Conservation (phyloP, 2,888 invertebrate genomes). For the Sphaerophoria rueppellii region DNA sequence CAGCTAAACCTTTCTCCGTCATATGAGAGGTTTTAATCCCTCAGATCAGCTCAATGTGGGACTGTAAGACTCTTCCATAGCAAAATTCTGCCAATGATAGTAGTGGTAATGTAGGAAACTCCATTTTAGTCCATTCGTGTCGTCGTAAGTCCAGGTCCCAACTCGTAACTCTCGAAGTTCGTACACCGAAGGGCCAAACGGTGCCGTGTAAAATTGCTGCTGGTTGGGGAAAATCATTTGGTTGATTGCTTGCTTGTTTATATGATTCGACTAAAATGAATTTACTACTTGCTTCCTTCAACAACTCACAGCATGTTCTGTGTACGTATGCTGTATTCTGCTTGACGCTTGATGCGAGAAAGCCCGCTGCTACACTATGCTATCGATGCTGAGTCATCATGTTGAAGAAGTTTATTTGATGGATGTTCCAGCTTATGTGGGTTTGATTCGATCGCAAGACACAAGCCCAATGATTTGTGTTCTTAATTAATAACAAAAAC, state of each 20-base stretch:
- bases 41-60: conserved; percentile 19
- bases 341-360: neutral
- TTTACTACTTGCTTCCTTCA: conserved; percentile 54
- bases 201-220: conserved; percentile 1
- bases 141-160: too few species aligned
- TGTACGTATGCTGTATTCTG: neutral
- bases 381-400: conserved; percentile 54
- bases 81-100: conserved; percentile 37
- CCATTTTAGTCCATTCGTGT: conserved; percentile 24
- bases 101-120: conserved; percentile 54
- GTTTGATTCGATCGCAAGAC: neutral
- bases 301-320: conserved; percentile 35
- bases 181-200: neutral
- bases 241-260: conserved; percentile 59
- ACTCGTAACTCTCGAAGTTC: too few species aligned
- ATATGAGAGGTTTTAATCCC: conserved; percentile 10
- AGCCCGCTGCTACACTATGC: too few species aligned
- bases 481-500: conserved; percentile 62
- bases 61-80: conserved; percentile 11
- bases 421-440: conserved; percentile 31
- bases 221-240: conserved; percentile 9
- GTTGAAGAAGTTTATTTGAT: conserved; percentile 52
- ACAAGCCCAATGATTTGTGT: conserved; percentile 47
- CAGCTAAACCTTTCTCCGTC: neutral
- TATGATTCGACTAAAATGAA: conserved; percentile 50